Conservation (phyloP, 2,113 vertebrate species). For the Anthoscopus minutus region DNA sequence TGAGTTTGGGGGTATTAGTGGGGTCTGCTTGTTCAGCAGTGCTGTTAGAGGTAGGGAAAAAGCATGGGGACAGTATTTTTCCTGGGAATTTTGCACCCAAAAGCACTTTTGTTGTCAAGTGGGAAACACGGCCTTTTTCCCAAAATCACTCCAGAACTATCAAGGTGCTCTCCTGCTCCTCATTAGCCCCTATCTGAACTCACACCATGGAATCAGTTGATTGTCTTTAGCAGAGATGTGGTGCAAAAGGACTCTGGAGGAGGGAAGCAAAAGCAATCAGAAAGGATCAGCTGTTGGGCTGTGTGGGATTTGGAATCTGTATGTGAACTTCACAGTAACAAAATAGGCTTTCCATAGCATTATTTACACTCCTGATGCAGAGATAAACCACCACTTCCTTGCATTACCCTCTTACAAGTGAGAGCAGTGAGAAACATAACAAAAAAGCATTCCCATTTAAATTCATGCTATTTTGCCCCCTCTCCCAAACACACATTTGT, state of each 20-base stretch:
- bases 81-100: neutral
- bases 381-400: slow-evolving; percentile 24
- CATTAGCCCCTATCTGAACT: neutral
- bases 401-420: neutral
- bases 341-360: neutral
- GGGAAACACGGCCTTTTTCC: neutral
- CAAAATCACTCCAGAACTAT: neutral
- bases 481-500: neutral
- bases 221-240: neutral
- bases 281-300: neutral
- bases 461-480: neutral
- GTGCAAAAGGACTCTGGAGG: neutral
- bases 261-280: neutral
- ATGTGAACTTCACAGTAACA: neutral
- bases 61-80: neutral
- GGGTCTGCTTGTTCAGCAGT: neutral
- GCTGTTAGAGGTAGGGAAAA: neutral
- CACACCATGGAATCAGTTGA: neutral
- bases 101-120: neutral
- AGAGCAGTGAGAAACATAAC: slow-evolving; percentile 27
- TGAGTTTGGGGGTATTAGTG: neutral
- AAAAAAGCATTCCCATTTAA: slow-evolving; percentile 46
- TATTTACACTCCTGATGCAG: slow-evolving; percentile 9
- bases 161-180: neutral
- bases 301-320: neutral